Base-by-base conservation (phyloP, 2,888 invertebrate genomes). In the Trachelus stipa region DNA sequence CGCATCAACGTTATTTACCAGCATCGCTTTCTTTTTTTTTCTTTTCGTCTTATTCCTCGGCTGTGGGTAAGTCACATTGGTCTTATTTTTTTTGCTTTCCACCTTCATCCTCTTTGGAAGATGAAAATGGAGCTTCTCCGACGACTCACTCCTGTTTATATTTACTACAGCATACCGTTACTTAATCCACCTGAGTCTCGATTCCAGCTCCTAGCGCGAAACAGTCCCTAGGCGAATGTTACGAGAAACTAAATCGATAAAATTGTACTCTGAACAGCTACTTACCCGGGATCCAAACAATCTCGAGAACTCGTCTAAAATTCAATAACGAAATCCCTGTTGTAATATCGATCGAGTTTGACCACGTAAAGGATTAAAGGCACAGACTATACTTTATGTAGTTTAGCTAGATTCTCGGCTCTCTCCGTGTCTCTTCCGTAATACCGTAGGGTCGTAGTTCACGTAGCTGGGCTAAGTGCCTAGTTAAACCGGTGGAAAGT, bases 141-240 rank as follows among this genome's bases (percentile, higher is more conserved):
- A 56, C 56, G 4, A 23, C 56, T 56, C 23, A 9, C 56, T 56
- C 56, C 23, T 56, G 23, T 56, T 56, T 56, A 23, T 56, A 56
- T 56, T 56, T 56, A 56, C 23, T 23, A 9, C 23, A 56, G 56
- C 9, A 56, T 9, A 23, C 9, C 56, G 56, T 56, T 56, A 56
- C 23, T 56, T 23, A 56, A 56, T 6, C 56, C 56, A 56, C 56
- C 56, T 56, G 23, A 56, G 23, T 9, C 56, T 56, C 56, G 23
- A 56, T 56, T 56, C 56, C 9, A 56, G 23, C 56, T 9, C 23
- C 4, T 23, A 9, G 9, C 74, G 78, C 35, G 77, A 74, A 82
- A 83, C 76, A 76, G 81, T 81, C 80, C 79, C 80, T 76, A 31
- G 68, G 80, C 80, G 81, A 77, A 81, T 76, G 77, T 81, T 83